Conservation (phyloP, 1,140 invertebrate species). For the Heliconius himera region DNA sequence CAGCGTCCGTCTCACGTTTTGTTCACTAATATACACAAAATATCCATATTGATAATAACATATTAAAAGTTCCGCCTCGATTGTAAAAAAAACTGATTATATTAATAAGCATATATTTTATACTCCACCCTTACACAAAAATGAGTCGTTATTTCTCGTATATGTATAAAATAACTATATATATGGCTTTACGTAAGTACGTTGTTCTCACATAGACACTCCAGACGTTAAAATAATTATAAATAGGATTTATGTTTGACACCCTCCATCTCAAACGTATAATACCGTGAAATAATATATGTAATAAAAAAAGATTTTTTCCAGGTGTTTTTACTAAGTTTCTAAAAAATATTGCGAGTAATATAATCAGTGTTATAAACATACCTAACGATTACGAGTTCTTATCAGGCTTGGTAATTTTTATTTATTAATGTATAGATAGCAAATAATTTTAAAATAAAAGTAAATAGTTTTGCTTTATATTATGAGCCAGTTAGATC, state of each 20-base stretch:
- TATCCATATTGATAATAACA: slow-evolving; percentile 68
- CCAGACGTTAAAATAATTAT: slow-evolving; percentile 31
- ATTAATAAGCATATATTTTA: slow-evolving; percentile 74
- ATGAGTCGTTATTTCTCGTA: slow-evolving; percentile 27
- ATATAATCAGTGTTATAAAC: slow-evolving; percentile 56
- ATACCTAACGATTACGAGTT: slow-evolving; percentile 50
- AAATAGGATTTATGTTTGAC: slow-evolving; percentile 18
- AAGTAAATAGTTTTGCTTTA: neutral
- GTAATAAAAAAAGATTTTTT: neutral
- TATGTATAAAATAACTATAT: slow-evolving; percentile 21
- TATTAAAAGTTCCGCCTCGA: slow-evolving; percentile 59
- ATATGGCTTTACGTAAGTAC: slow-evolving; percentile 64
- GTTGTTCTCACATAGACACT: slow-evolving; percentile 56
- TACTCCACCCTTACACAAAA: slow-evolving; percentile 27
- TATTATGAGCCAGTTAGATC: neutral
- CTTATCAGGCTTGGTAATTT: slow-evolving; percentile 32
- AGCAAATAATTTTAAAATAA: neutral
- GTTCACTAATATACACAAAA: slow-evolving; percentile 70
- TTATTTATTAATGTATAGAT: slow-evolving; percentile 41
- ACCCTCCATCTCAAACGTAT: neutral
- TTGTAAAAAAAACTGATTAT: slow-evolving; percentile 72
- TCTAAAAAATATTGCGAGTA: slow-evolving; percentile 64
- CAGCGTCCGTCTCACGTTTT: slow-evolving; percentile 59
- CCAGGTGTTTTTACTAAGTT: neutral
- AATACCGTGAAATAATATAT: neutral